Percentiles rank a stretch among this genome's conserved stretches.
Conservation (phyloP, 2,888 invertebrate genomes). For the Lepidocyrtoides sp. region DNA sequence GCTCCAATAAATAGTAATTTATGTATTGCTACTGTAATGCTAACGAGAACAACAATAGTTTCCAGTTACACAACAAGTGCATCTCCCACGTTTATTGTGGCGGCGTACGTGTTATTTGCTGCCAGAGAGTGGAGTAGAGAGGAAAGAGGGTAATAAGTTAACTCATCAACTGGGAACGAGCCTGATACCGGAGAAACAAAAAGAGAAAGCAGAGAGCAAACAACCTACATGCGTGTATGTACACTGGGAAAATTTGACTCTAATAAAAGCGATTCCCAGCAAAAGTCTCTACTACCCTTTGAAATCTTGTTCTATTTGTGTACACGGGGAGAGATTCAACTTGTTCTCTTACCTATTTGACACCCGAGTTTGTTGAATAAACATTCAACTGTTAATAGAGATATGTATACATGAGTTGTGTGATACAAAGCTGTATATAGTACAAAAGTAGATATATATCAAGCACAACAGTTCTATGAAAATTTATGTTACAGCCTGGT, state of each 20-base stretch:
- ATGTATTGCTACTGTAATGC: conserved; percentile 27
- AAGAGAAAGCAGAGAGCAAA: conserved; percentile 14
- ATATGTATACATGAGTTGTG: too few relatives aligned
- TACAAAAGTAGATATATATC: too few relatives aligned
- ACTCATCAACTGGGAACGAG: conserved; percentile 63
- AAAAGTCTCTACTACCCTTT: background rate
- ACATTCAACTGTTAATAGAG: conserved; percentile 30
- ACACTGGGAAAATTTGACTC: conserved; percentile 58
- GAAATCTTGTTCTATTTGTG: background rate
- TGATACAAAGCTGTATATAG: too few relatives aligned
- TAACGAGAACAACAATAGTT: conserved; percentile 46
- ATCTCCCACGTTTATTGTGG: background rate
- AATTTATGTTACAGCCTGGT: conserved; percentile 62
- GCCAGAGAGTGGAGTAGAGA: background rate
- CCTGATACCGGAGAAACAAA: conserved; percentile 19
- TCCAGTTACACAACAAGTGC: conserved; percentile 47
- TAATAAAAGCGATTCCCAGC: background rate
- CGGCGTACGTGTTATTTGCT: background rate
- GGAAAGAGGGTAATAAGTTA: conserved; percentile 69
- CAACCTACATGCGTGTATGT: background rate
- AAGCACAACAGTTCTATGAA: conserved; percentile 32
- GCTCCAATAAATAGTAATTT: conserved; percentile 42
- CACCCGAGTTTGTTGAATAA: background rate
- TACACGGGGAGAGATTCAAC: background rate
- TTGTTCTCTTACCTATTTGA: conserved; percentile 29